Evolutionary conservation across 2,797 vertebrate species (phyloP).

Genomic region (Periparus ater): DNA sequence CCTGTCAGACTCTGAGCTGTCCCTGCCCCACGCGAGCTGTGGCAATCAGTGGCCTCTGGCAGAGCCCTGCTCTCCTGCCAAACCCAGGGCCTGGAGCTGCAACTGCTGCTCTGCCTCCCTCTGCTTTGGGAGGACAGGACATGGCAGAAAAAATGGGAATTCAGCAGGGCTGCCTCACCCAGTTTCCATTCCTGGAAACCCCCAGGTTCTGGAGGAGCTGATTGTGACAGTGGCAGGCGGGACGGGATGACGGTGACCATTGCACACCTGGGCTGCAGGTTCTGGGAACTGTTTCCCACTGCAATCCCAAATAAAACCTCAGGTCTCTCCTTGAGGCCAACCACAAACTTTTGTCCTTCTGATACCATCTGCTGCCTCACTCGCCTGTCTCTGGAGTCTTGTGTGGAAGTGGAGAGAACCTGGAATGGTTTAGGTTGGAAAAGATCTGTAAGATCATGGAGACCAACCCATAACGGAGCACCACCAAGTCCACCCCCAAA

Average conservation of each 20-base stretch:
- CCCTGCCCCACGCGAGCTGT: not conserved
- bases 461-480: not conserved
- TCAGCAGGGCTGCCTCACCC: not conserved
- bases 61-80: not conserved
- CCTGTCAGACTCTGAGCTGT: not conserved
- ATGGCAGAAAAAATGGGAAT: not conserved
- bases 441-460: not conserved
- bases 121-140: not conserved
- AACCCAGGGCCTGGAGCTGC: not conserved
- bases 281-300: not conserved
- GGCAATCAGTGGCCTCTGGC: not conserved
- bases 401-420: not conserved
- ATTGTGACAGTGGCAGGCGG: not conserved
- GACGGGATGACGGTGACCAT: fast-evolving
- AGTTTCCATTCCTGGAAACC: not conserved
- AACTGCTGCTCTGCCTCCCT: not conserved
- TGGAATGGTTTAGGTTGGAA: not conserved
- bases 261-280: not conserved
- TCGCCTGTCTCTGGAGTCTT: not conserved
- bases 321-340: not conserved
- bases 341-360: not conserved
- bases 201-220: not conserved
- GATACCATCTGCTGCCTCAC: not conserved
- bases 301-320: not conserved
- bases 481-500: not conserved